These are phyloP conservation scores for Anolis sagrei DNA, from an alignment of 2,113 vertebrate genomes.

Conservation along the genomic window DNA sequence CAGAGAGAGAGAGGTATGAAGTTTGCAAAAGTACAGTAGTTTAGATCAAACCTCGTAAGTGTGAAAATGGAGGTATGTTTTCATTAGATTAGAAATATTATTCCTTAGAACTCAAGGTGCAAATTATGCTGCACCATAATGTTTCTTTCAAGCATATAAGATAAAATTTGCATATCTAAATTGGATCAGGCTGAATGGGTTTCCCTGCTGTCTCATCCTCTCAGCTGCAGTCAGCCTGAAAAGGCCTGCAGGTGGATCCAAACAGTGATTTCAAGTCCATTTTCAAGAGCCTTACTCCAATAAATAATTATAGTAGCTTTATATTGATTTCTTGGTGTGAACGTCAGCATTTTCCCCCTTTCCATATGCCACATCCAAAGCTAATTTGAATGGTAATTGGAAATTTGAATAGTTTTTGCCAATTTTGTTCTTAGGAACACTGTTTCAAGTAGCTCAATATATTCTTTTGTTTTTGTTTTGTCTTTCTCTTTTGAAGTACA, in stretches of 20 bases:
- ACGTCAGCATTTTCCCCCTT: constrained; percentile 29
- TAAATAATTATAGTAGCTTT: constrained; percentile 46
- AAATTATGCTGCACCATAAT: constrained; percentile 73
- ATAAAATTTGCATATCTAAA: constrained; percentile 88
- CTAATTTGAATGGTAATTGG: constrained; percentile 53
- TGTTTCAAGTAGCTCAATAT: constrained; percentile 35
- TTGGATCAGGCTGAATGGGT: constrained; percentile 80
- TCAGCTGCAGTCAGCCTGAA: constrained; percentile 62
- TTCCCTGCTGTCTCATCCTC: constrained; percentile 70
- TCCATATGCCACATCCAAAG: constrained; percentile 16
- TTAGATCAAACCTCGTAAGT: constrained; percentile 51
- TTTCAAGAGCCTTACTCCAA: constrained; percentile 60
- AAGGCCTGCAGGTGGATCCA: constrained; percentile 72
- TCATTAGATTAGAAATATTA: constrained; percentile 80
- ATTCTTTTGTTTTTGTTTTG: constrained; percentile 1
- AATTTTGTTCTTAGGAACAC: constrained; percentile 32
- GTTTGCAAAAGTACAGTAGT: constrained; percentile 37
- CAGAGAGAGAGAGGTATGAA: not conserved
- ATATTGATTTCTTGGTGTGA: constrained; percentile 57
- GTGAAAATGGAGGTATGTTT: constrained; percentile 68
- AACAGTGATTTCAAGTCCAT: constrained; percentile 64
- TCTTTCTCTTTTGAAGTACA: not conserved
- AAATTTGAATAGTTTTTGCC: constrained; percentile 49
- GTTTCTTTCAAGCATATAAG: constrained; percentile 74
- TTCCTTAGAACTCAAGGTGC: constrained; percentile 77